Conservation (phyloP, 2,888 invertebrate genomes). For the Leptinotarsa rubiginosa region DNA sequence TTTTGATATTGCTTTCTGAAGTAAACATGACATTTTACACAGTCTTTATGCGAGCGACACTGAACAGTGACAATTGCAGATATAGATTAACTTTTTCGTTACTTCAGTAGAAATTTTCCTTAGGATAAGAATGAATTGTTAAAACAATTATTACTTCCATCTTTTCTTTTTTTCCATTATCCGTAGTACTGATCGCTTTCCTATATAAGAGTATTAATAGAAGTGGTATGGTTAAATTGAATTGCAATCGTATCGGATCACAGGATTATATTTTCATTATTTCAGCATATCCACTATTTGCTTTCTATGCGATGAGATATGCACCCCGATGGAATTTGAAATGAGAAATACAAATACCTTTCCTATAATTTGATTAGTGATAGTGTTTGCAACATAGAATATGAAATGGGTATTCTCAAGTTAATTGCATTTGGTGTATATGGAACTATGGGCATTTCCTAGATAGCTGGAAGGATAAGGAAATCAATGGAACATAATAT, state of each 20-base stretch:
- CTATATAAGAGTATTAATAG: neutral
- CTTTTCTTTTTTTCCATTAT: neutral
- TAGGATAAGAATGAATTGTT: too few relatives aligned
- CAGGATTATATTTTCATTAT: conserved; percentile 57
- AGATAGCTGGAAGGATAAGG: too few relatives aligned
- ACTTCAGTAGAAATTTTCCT: too few relatives aligned
- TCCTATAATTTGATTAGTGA: neutral
- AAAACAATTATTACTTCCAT: too few relatives aligned
- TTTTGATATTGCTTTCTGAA: too few relatives aligned
- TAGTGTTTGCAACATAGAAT: neutral
- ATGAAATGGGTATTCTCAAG: neutral
- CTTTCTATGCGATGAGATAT: conserved; percentile 36
- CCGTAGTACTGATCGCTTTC: neutral
- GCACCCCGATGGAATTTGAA: conserved; percentile 20
- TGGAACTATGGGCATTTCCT: too few relatives aligned
- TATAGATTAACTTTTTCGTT: too few relatives aligned
- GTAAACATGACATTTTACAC: too few relatives aligned
- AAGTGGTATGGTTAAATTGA: conserved; percentile 32
- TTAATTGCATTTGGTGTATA: too few relatives aligned
- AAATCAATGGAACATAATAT: too few relatives aligned
- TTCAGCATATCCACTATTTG: conserved; percentile 51
- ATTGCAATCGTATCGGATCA: conserved; percentile 47
- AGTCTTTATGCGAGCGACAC: too few relatives aligned
- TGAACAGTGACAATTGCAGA: too few relatives aligned
- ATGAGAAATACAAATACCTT: neutral